Percentiles rank a stretch among this genome's conserved stretches.
Conservation (phyloP, 2,888 invertebrate species). For the Drosophila nigricruria region DNA sequence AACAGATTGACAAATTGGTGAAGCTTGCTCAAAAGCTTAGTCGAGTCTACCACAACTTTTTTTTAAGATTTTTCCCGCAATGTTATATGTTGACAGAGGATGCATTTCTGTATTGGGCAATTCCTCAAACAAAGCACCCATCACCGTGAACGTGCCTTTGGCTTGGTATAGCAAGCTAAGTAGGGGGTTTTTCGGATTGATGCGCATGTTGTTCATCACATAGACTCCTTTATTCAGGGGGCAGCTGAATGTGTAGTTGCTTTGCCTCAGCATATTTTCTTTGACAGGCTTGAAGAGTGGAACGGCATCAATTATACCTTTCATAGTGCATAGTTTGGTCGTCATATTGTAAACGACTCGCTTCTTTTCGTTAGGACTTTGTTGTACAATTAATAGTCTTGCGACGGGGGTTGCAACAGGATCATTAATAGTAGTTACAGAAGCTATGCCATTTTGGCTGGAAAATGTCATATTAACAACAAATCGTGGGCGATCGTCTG, state of each 20-base stretch:
- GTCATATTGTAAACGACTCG: conserved; percentile 67
- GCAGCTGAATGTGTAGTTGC: conserved; percentile 71
- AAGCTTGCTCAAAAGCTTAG: conserved; percentile 1
- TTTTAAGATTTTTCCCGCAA: conserved; percentile 53
- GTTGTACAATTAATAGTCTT: conserved; percentile 50
- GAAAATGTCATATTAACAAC: conserved; percentile 75
- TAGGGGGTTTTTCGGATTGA: conserved; percentile 64
- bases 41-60: conserved; percentile 57
- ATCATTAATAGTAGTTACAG: conserved; percentile 66
- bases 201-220: conserved; percentile 64
- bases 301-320: conserved; percentile 56
- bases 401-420: conserved; percentile 54
- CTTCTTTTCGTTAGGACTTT: conserved; percentile 37
- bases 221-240: conserved; percentile 69
- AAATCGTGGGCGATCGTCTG: conserved; percentile 67
- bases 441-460: conserved; percentile 50
- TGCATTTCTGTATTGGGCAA: conserved; percentile 26
- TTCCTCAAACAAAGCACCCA: conserved; percentile 65
- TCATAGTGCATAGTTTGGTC: conserved; percentile 62
- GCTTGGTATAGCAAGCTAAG: conserved; percentile 56
- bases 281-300: conserved; percentile 70
- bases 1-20: neutral
- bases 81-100: conserved; percentile 58
- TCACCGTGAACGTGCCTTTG: conserved; percentile 53
- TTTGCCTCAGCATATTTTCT: conserved; percentile 61